Conservation (phyloP, 2,113 vertebrate species). For the Empidonax alnorum region DNA sequence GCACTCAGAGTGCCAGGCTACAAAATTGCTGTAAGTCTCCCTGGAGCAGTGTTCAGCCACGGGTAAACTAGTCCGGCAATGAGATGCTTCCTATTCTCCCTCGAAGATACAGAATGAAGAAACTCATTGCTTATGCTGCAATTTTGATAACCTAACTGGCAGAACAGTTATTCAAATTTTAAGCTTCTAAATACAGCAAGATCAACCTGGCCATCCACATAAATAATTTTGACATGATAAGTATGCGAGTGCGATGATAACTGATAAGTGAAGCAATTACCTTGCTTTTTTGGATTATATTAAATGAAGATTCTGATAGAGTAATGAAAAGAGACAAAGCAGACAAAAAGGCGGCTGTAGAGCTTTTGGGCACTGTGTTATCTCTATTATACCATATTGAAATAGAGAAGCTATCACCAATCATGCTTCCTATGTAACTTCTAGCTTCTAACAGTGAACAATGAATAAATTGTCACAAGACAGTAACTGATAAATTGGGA, state of each 20-base stretch:
- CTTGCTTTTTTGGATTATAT: conserved; percentile 88
- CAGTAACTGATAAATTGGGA: conserved; percentile 86
- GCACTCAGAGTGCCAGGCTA: neutral
- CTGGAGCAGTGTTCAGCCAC: neutral
- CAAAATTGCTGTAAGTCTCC: conserved; percentile 23
- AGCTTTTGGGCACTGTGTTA: conserved; percentile 86
- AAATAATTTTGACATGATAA: conserved; percentile 90
- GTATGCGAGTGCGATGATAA: conserved; percentile 83
- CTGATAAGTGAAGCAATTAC: conserved; percentile 89
- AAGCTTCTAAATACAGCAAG: conserved; percentile 80
- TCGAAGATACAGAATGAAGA: conserved; percentile 54
- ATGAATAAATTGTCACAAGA: conserved; percentile 87
- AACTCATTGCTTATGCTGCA: conserved; percentile 78
- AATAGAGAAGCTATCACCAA: conserved; percentile 86
- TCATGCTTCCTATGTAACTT: conserved; percentile 85
- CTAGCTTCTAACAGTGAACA: conserved; percentile 83
- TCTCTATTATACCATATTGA: conserved; percentile 88
- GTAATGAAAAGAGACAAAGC: conserved; percentile 88
- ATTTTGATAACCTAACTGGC: conserved; percentile 83
- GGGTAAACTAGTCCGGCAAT: neutral
- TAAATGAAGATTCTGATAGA: conserved; percentile 89
- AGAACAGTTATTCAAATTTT: conserved; percentile 86
- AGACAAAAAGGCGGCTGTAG: conserved; percentile 83
- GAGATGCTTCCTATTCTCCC: conserved; percentile 22
- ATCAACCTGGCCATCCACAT: conserved; percentile 86